phyloP scores from a whole-genome alignment of 2,113 vertebrate species.

The Heliornis fulica region DNA sequence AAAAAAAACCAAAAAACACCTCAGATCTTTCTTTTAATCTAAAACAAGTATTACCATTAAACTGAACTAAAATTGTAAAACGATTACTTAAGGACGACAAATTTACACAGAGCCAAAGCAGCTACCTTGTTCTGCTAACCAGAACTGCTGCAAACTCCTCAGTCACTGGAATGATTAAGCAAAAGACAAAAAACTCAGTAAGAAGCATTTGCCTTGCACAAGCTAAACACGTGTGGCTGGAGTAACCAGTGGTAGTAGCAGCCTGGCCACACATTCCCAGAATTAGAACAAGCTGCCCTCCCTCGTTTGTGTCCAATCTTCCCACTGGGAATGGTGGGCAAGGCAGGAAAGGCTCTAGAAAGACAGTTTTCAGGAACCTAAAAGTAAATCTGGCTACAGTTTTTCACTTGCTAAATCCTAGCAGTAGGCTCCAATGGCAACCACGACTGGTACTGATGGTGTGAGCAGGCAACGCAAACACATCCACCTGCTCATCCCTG shows the following conservation, averaged over 20 bases:
- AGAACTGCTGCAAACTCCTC: not conserved
- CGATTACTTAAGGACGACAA: not conserved
- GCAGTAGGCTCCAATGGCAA: not conserved
- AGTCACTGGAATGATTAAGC: not conserved
- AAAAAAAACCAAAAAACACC: too few relatives aligned
- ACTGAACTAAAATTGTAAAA: not conserved
- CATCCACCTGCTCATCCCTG: not conserved
- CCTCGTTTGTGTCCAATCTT: not conserved
- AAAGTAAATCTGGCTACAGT: not conserved
- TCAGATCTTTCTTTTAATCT: not conserved
- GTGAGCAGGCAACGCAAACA: not conserved
- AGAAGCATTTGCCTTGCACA: not conserved
- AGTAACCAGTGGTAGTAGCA: not conserved
- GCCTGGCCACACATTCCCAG: not conserved
- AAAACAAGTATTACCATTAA: not conserved
- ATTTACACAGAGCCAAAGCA: not conserved
- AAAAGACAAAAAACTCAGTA: not conserved
- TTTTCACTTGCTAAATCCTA: not conserved
- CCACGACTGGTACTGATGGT: accelerated
- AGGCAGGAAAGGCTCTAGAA: not conserved
- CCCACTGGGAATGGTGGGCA: accelerated
- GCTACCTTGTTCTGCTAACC: not conserved
- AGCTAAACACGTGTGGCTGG: not conserved
- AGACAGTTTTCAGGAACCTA: not conserved
- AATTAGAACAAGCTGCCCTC: not conserved